phyloP scores from a whole-genome alignment of 2,888 invertebrate genomes.

The Baronia brevicornis region DNA sequence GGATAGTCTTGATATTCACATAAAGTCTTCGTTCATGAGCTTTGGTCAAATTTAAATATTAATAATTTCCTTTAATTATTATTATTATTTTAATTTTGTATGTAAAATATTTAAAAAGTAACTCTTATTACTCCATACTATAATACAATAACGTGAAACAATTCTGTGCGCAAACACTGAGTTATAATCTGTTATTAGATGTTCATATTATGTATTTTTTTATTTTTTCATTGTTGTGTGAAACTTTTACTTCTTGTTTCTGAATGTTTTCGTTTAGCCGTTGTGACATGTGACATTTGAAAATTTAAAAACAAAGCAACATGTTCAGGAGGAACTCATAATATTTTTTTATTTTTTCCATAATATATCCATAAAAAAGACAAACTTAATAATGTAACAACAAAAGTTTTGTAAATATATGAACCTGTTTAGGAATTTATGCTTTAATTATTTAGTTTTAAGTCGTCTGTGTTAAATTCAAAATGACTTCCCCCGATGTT shows the following conservation, averaged over 20 bases:
- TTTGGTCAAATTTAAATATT: conserved; percentile 1
- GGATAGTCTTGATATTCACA: too few species aligned
- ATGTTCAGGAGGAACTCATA: conserved; percentile 8
- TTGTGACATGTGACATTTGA: conserved; percentile 36
- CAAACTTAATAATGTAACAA: neutral
- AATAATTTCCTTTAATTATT: neutral
- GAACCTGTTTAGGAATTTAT: neutral
- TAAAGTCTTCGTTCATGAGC: too few species aligned
- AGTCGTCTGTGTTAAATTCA: conserved; percentile 18
- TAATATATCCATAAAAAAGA: conserved; percentile 5
- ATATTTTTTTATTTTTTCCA: conserved; percentile 6
- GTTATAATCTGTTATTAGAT: too few species aligned
- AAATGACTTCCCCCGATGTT: conserved; percentile 67
- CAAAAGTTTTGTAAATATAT: conserved; percentile 5
- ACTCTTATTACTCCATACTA: too few species aligned
- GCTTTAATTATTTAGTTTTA: conserved; percentile 15
- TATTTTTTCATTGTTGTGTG: neutral
- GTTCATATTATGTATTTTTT: neutral
- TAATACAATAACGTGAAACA: too few species aligned
- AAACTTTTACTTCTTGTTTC: neutral
- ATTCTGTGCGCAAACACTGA: too few species aligned
- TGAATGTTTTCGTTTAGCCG: conserved; percentile 14
- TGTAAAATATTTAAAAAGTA: too few species aligned
- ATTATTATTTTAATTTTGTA: neutral
- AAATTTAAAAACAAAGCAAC: conserved; percentile 42